Evolutionary conservation across 2,113 vertebrate genomes (phyloP), one percentile per base, ranked within the genome.

Genomic region (Brachypteracias leptosomus): DNA sequence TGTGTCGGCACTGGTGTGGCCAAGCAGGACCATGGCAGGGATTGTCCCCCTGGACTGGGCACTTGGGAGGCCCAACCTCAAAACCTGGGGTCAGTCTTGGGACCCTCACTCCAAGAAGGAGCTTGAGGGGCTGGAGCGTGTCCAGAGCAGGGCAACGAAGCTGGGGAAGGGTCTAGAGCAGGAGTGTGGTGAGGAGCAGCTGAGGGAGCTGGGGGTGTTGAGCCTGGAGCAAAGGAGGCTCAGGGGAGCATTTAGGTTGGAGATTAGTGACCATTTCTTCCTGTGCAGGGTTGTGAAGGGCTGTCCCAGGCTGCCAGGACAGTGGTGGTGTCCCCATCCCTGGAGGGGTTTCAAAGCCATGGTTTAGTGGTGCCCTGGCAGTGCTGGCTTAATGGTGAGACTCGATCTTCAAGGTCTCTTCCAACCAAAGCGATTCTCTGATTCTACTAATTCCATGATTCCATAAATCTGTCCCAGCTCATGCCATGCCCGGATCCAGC

Each of bases 401-500:
- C 26, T 63, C 11, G 6, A 29, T 11, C 35, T 26, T 25, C 26
- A 62, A 26, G 22, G 22, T 36, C 58, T 36, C 35, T 16, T 26
- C 35, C 22, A 61, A 61, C 22, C 22, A 7, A 36, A 36, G 10
- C 9, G 10, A 36, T 25, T 10, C 58, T n/a, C 7, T 59, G 55
- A 33, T 58, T 58, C 55, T n/a, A 11, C 31, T 51, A 51, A 51
- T 51, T 51, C 49, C 10, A 21, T 21, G 52, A 29, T 16, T 31
- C 55, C 11, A 19, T 19, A 17, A 19, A 33, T 31, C 55, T 57
- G 31, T 26, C 36, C 16, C 13, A 17, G 52, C 62, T 14, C 4
- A 0, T 1, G 5, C 21, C 17, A 0, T 3, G 28, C 36, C 61
- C 2, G 46, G 62, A 22, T 31, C 10, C 10, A 2, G 47, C 72